Conservation (phyloP, 2,888 invertebrate genomes). For the Platerodrilus igneus region DNA sequence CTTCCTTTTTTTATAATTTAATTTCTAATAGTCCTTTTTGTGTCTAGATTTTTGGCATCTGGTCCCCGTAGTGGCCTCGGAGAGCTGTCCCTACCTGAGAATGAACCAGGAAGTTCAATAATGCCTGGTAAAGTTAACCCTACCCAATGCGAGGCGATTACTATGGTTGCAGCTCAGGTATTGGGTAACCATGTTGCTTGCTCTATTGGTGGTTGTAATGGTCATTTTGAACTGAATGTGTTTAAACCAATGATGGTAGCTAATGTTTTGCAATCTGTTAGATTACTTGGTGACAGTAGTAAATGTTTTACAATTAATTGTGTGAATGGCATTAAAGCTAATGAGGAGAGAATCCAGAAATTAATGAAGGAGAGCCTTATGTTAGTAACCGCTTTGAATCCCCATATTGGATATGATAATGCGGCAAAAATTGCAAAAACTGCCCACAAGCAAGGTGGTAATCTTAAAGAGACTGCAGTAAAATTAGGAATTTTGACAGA, state of each 20-base stretch:
- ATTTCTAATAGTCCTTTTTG: slow-evolving; percentile 5
- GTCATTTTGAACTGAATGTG: slow-evolving; percentile 98
- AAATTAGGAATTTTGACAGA: slow-evolving; percentile 77
- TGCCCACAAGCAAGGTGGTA: slow-evolving; percentile 85
- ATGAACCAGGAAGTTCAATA: slow-evolving; percentile 99
- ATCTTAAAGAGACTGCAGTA: slow-evolving; percentile 81
- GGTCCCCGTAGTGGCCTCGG: slow-evolving; percentile 95
- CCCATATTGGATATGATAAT: slow-evolving; percentile 96
- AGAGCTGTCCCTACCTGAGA: slow-evolving; percentile 91
- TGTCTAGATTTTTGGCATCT: slow-evolving; percentile 74
- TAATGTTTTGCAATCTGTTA: slow-evolving; percentile 84
- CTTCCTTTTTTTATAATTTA: too few relatives aligned
- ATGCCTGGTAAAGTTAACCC: slow-evolving; percentile 99
- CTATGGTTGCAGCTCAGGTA: slow-evolving; percentile 94
- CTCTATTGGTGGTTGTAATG: slow-evolving; percentile 87
- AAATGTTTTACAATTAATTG: slow-evolving; percentile 64
- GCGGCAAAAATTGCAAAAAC: slow-evolving; percentile 92
- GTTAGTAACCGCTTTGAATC: slow-evolving; percentile 95
- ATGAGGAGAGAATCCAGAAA: slow-evolving; percentile 50
- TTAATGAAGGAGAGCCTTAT: slow-evolving; percentile 72
- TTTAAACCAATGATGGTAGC: slow-evolving; percentile 96
- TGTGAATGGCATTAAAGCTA: slow-evolving; percentile 50
- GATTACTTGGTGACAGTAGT: slow-evolving; percentile 73
- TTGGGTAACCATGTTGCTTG: slow-evolving; percentile 98
- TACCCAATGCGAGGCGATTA: slow-evolving; percentile 96